Evolutionary conservation across 2,888 invertebrate species (phyloP).

Genomic region (Latheticus oryzae): DNA sequence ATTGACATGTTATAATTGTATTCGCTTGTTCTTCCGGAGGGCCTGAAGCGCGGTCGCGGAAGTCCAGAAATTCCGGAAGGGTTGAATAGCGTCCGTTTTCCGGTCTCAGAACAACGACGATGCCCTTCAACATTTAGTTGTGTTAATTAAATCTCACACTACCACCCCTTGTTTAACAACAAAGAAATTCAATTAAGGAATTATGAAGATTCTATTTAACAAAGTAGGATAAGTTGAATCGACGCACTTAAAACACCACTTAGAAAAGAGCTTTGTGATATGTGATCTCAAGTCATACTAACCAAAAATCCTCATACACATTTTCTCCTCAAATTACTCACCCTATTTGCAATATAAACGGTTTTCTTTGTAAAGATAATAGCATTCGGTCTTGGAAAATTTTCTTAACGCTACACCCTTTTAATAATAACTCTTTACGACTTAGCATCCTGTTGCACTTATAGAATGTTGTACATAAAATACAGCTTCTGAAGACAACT

Average conservation of each 20-base stretch:
- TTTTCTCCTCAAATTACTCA: not conserved
- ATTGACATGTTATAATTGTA: constrained; percentile 37
- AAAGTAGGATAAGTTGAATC: constrained; percentile 5
- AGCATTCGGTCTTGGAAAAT: not conserved
- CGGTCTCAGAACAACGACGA: constrained; percentile 26
- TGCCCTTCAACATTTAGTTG: constrained; percentile 37
- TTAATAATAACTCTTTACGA: constrained; percentile 6
- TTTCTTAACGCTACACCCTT: constrained; percentile 1
- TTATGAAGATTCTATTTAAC: constrained; percentile 42
- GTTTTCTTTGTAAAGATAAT: constrained; percentile 9
- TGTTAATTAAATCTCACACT: constrained; percentile 46
- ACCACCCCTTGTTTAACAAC: constrained; percentile 44
- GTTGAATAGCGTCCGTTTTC: constrained; percentile 33
- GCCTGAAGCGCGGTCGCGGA: constrained; percentile 35
- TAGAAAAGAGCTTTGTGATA: constrained; percentile 8
- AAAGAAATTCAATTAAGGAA: constrained; percentile 50
- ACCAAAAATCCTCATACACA: constrained; percentile 8
- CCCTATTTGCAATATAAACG: not conserved
- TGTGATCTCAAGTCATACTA: constrained; percentile 2
- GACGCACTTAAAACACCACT: too few relatives aligned
- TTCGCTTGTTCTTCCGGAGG: constrained; percentile 36
- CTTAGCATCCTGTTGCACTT: not conserved
- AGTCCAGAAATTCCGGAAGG: constrained; percentile 38
- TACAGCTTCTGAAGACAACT: too few relatives aligned
- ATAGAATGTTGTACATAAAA: not conserved